Conservation (phyloP, 1,140 invertebrate genomes). For the Vanessa tameamea region DNA sequence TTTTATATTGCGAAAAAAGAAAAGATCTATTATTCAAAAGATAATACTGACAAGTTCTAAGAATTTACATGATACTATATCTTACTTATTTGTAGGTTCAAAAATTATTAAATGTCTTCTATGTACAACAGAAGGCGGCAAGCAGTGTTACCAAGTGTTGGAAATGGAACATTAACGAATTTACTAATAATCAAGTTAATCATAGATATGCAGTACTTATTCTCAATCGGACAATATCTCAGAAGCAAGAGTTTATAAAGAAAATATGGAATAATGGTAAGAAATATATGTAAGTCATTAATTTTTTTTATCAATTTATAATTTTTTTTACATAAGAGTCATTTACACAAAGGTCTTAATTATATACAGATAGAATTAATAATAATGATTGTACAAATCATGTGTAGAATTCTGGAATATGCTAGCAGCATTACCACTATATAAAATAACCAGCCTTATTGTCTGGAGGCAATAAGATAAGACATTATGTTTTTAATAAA, state of each 20-base stretch:
- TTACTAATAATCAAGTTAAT: conserved; percentile 38
- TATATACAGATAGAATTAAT: too few relatives aligned
- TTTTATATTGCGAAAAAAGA: too few relatives aligned
- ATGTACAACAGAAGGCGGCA: conserved; percentile 43
- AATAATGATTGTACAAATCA: too few relatives aligned
- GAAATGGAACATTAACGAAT: conserved; percentile 59
- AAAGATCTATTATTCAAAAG: too few relatives aligned
- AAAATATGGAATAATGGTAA: conserved; percentile 71
- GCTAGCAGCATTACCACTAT: too few relatives aligned
- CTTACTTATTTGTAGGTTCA: conserved; percentile 40
- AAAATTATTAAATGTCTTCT: conserved; percentile 50
- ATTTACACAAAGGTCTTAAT: background rate
- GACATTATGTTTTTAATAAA: too few relatives aligned
- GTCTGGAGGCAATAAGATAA: too few relatives aligned
- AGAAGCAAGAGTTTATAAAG: conserved; percentile 54
- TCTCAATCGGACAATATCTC: conserved; percentile 61
- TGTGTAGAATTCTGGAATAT: too few relatives aligned
- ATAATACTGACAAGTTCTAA: too few relatives aligned
- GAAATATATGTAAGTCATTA: background rate
- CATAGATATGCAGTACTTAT: conserved; percentile 66
- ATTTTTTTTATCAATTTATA: background rate
- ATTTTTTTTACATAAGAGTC: background rate
- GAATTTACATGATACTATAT: background rate
- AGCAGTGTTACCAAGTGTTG: conserved; percentile 48
- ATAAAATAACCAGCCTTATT: too few relatives aligned